Evolutionary conservation across 2,797 vertebrate species (phyloP), one percentile per base, ranked within the genome.

Genomic region (Megaceryle alcyon): DNA sequence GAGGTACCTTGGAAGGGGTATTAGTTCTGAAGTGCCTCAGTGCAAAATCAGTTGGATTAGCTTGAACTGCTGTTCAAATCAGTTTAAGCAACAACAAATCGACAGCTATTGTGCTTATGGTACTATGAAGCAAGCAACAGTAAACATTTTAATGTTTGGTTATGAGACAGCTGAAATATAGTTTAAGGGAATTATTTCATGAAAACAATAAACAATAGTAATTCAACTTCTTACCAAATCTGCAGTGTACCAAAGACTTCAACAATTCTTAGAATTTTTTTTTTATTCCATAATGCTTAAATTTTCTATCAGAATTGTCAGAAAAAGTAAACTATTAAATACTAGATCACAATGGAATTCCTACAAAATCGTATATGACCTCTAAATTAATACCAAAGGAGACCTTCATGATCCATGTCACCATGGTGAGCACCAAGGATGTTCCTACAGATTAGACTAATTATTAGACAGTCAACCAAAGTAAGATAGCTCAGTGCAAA

Each of bases 271-370:
- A 83, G 91, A 75, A 92, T 8, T 35, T 69, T n/a, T 44, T 70
- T 94, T 92, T 86, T 96, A 80, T 92, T 18, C 14, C 73, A 13
- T 53, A 81, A 41, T 66, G 29, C 77, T 91, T 94, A 77, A 86
- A 92, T 82, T 91, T 92, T 95, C 81, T 88, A 35, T 79, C 51
- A 86, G 82, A 94, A 92, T 48, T 95, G 70, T 28, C 70, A 94
- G 48, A 70, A 95, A 59, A 6, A 83, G 63, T 78, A 94, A 83
- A 69, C 56, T 88, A 43, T 69, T 88, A 91, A 90, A 90, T 43
- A 26, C 16, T 60, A 75, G 68, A 89, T 90, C 93, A 48, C 59
- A 96, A 10, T 86, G 84, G 85, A 86, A 76, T 93, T 94, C 63
- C 26, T 88, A 44, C n/a, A 43, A 81, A 89, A 7, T 7, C 39